Conservation (phyloP, 2,888 invertebrate species). For the Heterodera filipjevi region DNA sequence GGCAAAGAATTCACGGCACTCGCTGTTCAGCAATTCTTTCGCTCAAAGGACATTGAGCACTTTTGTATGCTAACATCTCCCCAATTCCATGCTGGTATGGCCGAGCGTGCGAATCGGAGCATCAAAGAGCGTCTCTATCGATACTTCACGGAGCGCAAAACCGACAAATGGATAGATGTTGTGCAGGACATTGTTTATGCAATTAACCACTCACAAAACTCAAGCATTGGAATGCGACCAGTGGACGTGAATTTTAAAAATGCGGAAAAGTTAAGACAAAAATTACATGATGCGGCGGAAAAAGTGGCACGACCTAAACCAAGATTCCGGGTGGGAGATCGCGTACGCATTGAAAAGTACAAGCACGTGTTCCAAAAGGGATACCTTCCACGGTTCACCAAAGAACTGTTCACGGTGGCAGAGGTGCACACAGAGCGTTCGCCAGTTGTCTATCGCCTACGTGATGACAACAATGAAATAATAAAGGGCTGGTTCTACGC, state of each 20-base stretch:
- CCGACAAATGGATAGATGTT: conserved; percentile 29
- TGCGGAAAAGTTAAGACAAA: conserved; percentile 7
- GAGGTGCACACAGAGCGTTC: conserved; percentile 1
- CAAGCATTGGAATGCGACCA: conserved; percentile 21
- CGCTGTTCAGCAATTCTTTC: no score
- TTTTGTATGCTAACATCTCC: conserved; percentile 16
- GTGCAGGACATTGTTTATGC: conserved; percentile 24
- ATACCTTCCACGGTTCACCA: no score
- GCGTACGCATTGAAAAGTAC: no score
- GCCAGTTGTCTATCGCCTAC: background rate
- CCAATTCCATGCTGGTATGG: conserved; percentile 27
- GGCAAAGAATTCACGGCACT: no score
- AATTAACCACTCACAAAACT: conserved; percentile 24
- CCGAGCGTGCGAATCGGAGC: conserved; percentile 27
- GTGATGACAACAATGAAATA: background rate
- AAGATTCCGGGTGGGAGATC: no score
- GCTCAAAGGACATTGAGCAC: background rate
- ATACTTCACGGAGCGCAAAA: conserved; percentile 29
- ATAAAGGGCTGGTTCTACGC: conserved; percentile 28
- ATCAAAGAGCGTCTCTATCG: conserved; percentile 35
- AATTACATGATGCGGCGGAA: background rate
- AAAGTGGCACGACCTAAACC: no score
- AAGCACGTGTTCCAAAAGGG: no score
- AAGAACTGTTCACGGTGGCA: conserved; percentile 21
- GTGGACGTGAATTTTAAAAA: conserved; percentile 20